phyloP scores from a whole-genome alignment of 2,888 invertebrate species.

The Eumerus sabulonum region DNA sequence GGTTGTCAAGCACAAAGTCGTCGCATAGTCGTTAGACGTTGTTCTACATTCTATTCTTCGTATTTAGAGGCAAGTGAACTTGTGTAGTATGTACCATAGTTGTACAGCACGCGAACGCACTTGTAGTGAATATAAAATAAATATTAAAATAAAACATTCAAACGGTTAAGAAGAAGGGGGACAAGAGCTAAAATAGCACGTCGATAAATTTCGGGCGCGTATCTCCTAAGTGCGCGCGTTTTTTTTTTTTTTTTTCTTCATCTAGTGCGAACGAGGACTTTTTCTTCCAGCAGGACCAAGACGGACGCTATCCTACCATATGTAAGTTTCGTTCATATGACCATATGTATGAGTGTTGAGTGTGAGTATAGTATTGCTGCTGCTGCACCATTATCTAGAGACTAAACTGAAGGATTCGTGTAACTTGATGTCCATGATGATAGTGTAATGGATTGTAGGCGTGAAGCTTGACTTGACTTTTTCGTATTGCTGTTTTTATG shows the following conservation, averaged over 20 bases:
- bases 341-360: too few species aligned
- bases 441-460: neutral
- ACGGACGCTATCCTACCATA: constrained; percentile 45
- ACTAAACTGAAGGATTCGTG: too few species aligned
- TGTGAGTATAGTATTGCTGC: constrained; percentile 40
- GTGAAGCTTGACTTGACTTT: constrained; percentile 28
- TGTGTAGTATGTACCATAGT: too few species aligned
- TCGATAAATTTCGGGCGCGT: constrained; percentile 63
- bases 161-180: constrained; percentile 7
- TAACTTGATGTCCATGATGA: too few species aligned
- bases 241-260: constrained; percentile 45
- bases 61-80: neutral
- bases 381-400: too few species aligned
- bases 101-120: too few species aligned
- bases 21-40: too few species aligned
- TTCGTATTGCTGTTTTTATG: constrained; percentile 42
- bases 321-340: constrained; percentile 41
- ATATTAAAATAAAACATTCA: constrained; percentile 2
- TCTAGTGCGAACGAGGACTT: constrained; percentile 24
- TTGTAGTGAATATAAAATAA: too few species aligned
- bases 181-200: constrained; percentile 30
- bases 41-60: neutral
- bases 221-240: constrained; percentile 63
- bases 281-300: neutral
- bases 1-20: constrained; percentile 26